Evolutionary conservation across 2,113 vertebrate genomes (phyloP).

Genomic region (Opisthocomus hoazin): DNA sequence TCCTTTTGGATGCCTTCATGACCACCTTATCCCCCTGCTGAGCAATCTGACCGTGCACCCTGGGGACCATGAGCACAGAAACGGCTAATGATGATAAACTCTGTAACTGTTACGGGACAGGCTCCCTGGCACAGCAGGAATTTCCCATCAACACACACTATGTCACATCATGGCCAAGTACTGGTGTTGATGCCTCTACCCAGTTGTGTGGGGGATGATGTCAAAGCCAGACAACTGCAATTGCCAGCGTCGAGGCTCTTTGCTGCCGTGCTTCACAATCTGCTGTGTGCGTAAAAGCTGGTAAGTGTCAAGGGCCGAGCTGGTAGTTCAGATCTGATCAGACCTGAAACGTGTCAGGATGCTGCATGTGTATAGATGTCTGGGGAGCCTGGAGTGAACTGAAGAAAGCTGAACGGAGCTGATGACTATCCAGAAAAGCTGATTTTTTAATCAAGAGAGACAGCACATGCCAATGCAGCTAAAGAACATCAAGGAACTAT

Average conservation of each 20-base stretch:
- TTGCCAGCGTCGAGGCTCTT: background rate
- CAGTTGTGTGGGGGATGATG: background rate
- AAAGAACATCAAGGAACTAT: background rate
- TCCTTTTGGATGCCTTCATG: background rate
- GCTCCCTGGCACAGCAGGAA: background rate
- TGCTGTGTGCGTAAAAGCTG: background rate
- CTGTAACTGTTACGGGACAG: background rate
- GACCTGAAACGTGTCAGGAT: background rate
- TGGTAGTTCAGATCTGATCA: background rate
- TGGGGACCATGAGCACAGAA: background rate
- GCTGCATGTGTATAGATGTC: background rate
- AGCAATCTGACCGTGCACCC: background rate
- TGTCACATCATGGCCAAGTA: background rate
- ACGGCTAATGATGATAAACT: background rate
- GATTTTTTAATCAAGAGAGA: conserved; percentile 18
- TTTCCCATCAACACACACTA: background rate
- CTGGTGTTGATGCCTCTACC: background rate
- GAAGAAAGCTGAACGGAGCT: conserved; percentile 10
- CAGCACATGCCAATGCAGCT: background rate
- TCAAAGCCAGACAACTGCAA: background rate
- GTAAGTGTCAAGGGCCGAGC: background rate
- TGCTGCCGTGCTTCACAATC: background rate
- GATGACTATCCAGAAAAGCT: conserved; percentile 14
- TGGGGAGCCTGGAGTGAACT: background rate
- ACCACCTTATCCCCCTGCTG: background rate